phyloP scores from a whole-genome alignment of 2,113 vertebrate genomes.

The Picathartes gymnocephalus region DNA sequence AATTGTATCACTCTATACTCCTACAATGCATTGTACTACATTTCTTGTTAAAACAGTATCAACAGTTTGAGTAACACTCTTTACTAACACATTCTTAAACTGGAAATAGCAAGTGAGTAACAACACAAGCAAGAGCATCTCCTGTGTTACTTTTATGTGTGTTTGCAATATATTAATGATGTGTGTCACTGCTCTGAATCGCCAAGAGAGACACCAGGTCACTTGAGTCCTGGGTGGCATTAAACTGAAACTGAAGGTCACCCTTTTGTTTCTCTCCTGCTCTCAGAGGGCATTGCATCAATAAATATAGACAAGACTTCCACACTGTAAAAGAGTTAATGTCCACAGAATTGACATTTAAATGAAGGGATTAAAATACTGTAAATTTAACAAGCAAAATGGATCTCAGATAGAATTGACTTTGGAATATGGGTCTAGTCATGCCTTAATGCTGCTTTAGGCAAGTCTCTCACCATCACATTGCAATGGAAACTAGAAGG shows the following conservation, averaged over 20 bases:
- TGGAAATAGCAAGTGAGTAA: conserved; percentile 54
- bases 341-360: not conserved
- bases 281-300: not conserved
- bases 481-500: not conserved
- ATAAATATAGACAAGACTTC: not conserved
- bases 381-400: not conserved
- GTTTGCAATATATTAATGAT: not conserved
- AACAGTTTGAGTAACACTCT: conserved; percentile 43
- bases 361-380: not conserved
- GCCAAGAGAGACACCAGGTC: not conserved
- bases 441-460: not conserved
- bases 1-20: conserved; percentile 42
- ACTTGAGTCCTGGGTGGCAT: not conserved
- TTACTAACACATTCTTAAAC: conserved; percentile 16
- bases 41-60: conserved; percentile 21
- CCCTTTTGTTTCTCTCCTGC: not conserved
- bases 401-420: not conserved
- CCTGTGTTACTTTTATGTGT: not conserved
- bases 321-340: not conserved
- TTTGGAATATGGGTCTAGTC: not conserved
- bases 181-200: not conserved
- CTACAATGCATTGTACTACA: conserved; percentile 37
- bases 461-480: not conserved
- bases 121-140: not conserved
- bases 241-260: not conserved